Percentiles rank a stretch among this genome's conserved stretches.
Conservation (phyloP, 2,113 vertebrate genomes). For the Cryptomyrus ogoouensis region DNA sequence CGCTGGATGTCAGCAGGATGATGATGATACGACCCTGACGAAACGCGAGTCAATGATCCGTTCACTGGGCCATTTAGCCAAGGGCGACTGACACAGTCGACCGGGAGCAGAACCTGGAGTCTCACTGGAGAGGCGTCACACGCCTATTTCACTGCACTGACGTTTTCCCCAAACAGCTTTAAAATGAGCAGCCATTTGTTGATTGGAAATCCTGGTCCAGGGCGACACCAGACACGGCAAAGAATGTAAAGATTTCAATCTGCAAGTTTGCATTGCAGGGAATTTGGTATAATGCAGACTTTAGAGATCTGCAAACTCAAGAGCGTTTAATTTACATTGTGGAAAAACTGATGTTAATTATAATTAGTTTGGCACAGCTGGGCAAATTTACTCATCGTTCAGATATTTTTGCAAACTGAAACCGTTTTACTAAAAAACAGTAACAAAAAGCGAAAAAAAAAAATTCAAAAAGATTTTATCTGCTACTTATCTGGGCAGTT, state of each 20-base stretch:
- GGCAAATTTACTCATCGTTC: not conserved
- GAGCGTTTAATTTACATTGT: not conserved
- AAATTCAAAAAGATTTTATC: too few species aligned
- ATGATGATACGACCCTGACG: not conserved
- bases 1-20: not conserved
- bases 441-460: not conserved
- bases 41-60: not conserved
- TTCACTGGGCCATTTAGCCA: not conserved
- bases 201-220: not conserved
- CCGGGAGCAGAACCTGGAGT: not conserved
- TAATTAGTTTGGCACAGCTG: not conserved
- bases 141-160: not conserved
- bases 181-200: not conserved
- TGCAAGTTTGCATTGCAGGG: not conserved
- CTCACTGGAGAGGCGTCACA: not conserved
- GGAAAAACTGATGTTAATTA: not conserved
- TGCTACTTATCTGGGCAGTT: too few species aligned
- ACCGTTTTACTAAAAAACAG: not conserved
- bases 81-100: not conserved
- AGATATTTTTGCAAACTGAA: not conserved
- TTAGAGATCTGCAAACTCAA: not conserved
- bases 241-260: not conserved
- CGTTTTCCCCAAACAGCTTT: not conserved
- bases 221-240: not conserved
- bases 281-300: not conserved